Conservation (phyloP, 2,113 vertebrate species). For the Phalacrocorax carbo region DNA sequence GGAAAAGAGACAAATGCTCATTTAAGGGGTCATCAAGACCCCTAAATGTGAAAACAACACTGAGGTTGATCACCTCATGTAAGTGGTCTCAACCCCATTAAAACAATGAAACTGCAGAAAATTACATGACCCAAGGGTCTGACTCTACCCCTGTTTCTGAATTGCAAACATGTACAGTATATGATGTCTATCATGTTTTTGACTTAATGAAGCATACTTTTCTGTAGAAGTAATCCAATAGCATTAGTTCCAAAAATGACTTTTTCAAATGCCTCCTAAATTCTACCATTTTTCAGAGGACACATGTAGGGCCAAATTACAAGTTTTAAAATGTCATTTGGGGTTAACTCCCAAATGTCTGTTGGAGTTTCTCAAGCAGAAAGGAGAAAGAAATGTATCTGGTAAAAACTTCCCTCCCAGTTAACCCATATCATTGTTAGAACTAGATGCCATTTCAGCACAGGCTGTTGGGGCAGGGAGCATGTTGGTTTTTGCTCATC, state of each 20-base stretch:
- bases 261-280: too few species aligned
- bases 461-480: neutral
- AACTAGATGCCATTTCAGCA: neutral
- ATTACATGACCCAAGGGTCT: too few species aligned
- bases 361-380: neutral
- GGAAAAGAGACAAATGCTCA: rapidly evolving
- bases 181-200: neutral
- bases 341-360: too few species aligned
- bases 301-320: neutral
- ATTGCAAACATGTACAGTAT: neutral
- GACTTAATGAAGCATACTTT: neutral
- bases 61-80: neutral
- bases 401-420: neutral
- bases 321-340: neutral
- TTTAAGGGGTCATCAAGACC: too few species aligned
- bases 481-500: neutral
- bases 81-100: rapidly evolving
- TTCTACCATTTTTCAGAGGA: neutral
- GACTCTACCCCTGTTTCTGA: too few species aligned
- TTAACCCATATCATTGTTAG: neutral
- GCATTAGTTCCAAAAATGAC: neutral
- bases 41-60: neutral
- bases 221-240: neutral
- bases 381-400: neutral
- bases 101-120: too few species aligned